phyloP scores from a whole-genome alignment of 2,113 vertebrate genomes.

The Nicator chloris region DNA sequence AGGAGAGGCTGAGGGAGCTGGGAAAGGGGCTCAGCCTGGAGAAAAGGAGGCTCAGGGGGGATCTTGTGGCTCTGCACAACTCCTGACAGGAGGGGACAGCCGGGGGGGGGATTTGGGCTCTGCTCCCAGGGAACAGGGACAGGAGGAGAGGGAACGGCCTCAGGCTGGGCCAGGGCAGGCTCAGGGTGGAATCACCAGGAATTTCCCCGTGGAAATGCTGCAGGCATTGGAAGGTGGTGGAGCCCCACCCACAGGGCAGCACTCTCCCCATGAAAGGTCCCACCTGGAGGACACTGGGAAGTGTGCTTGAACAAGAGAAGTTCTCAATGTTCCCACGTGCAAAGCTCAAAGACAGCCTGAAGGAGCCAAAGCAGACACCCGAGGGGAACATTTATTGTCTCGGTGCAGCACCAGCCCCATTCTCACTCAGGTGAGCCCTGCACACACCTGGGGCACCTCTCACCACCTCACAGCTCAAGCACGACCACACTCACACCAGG shows the following conservation, averaged over 20 bases:
- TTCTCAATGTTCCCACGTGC: rapidly evolving
- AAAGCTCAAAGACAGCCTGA: neutral
- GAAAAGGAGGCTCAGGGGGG: neutral
- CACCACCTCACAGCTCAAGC: rapidly evolving
- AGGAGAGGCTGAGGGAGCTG: neutral
- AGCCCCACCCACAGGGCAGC: neutral
- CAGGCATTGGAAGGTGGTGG: rapidly evolving
- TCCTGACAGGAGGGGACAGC: neutral
- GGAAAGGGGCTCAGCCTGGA: neutral
- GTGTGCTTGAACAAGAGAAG: neutral
- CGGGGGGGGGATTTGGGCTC: neutral
- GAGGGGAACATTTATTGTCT: neutral
- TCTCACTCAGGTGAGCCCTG: neutral
- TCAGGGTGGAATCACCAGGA: neutral
- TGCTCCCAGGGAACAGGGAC: neutral
- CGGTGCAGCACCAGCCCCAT: neutral
- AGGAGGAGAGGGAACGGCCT: neutral
- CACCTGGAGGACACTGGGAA: rapidly evolving
- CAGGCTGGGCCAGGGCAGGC: neutral
- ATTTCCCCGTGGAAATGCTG: neutral
- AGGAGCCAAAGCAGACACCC: neutral
- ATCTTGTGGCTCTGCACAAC: neutral
- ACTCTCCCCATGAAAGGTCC: rapidly evolving
- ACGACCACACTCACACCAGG: neutral
- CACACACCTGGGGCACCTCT: neutral